Evolutionary conservation across 1,140 invertebrate genomes (phyloP), one percentile per base, ranked within the genome.

Genomic region (Zophobas atratus): DNA sequence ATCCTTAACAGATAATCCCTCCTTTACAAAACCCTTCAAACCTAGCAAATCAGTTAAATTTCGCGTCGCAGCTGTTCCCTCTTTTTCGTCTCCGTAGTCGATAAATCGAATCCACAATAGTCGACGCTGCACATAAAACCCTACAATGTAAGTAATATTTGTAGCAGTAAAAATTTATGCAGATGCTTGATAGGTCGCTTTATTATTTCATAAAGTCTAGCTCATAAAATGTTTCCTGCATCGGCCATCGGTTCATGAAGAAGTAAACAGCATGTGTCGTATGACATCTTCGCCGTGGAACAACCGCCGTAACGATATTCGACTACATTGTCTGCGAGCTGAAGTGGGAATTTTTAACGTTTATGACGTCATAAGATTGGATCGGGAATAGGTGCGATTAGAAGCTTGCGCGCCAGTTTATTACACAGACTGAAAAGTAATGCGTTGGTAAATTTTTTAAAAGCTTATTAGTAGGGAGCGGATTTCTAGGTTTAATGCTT

Each of bases 101-200:
- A 55, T 55, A 55, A 55, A 55, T 55, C 53, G 53, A 55, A 55
- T 55, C 53, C 53, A 55, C 6, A 55, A 55, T 55, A 8, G 20
- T 32, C 53, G 53, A n/a, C 53, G 35, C 32, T 55, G 1, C n/a
- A 32, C 53, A 55, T 55, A 55, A 55, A 55, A 55, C 53, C 53
- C 2, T 55, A 55, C 53, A 55, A 55, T 55, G 53, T 55, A 55
- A 35, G 53, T 55, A 33, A 32, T 55, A 55, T 55, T 55, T 55
- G 51, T 55, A 55, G 51, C 32, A 55, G 53, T 55, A 55, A 55
- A 55, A 55, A 55, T 55, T 55, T 55, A 55, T 55, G 53, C 53
- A 55, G 33, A 55, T 55, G 53, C 53, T 55, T 32, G 51, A 8
- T 2, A 20, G 51, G 51, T 55, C 20, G 53, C n/a, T 55, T 55